A percentile compares a stretch with the other conserved stretches of the same genome.
phyloP scores from a whole-genome alignment of 2,797 vertebrate genomes.

The Tragelaphus oryx region DNA sequence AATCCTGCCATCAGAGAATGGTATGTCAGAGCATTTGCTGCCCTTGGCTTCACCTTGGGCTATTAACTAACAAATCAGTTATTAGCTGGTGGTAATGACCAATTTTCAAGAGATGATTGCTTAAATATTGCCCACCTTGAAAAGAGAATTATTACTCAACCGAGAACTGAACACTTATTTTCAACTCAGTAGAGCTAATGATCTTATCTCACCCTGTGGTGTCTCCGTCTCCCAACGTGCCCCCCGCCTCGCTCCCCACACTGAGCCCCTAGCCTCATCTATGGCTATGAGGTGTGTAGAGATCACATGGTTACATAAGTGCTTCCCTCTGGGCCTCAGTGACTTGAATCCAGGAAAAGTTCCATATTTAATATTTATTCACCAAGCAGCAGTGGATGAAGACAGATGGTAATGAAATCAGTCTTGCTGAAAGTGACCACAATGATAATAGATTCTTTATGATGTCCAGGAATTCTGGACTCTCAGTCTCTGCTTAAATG shows the following conservation, averaged over 20 bases:
- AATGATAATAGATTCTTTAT: conserved; percentile 86
- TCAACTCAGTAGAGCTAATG: conserved; percentile 82
- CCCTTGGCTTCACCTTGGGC: conserved; percentile 85
- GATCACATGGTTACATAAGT: conserved; percentile 55
- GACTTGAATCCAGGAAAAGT: conserved; percentile 79
- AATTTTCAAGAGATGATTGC: conserved; percentile 86
- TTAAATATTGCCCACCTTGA: conserved; percentile 85
- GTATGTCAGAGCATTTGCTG: conserved; percentile 76
- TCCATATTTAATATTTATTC: conserved; percentile 85
- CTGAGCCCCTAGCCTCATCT: background rate
- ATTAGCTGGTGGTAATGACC: conserved; percentile 86
- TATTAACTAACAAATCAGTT: conserved; percentile 86
- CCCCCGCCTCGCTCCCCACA: background rate
- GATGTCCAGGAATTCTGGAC: conserved; percentile 85
- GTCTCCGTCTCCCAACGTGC: background rate
- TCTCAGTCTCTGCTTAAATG: conserved; percentile 81
- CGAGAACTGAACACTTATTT: conserved; percentile 82
- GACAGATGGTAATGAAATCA: conserved; percentile 85
- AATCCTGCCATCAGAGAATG: conserved; percentile 75
- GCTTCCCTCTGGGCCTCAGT: conserved; percentile 68
- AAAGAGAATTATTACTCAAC: conserved; percentile 85
- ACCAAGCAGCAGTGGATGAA: conserved; percentile 79
- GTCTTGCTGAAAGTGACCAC: conserved; percentile 83
- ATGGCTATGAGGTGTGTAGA: conserved; percentile 43
- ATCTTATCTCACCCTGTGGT: conserved; percentile 73